Conservation (phyloP, 2,113 vertebrate genomes). For the Paramisgurnus dabryanus region DNA sequence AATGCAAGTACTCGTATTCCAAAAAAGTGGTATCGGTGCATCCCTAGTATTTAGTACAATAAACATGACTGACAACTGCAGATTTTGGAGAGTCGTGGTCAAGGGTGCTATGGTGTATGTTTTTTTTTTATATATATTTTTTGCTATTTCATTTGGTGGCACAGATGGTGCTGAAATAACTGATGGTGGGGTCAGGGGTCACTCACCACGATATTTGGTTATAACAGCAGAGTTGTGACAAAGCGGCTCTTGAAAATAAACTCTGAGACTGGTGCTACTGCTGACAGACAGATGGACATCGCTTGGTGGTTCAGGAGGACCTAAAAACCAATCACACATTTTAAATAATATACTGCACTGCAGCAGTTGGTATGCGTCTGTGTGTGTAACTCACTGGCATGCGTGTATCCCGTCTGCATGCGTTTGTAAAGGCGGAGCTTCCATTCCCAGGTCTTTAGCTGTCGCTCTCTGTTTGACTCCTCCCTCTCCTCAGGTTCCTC, state of each 20-base stretch:
- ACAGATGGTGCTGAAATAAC: too few species aligned
- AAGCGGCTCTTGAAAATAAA: slow-evolving; percentile 85
- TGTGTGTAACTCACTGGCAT: slow-evolving; percentile 79
- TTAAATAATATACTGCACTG: slow-evolving; percentile 13
- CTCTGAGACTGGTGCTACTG: slow-evolving; percentile 81
- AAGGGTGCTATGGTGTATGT: too few species aligned
- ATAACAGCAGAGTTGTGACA: slow-evolving; percentile 84
- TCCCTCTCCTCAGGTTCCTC: slow-evolving; percentile 73
- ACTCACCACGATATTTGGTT: slow-evolving; percentile 88
- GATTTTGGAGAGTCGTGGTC: too few species aligned
- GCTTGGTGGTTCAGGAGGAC: slow-evolving; percentile 80
- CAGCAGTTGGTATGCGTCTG: slow-evolving; percentile 26
- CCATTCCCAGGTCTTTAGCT: slow-evolving; percentile 91
- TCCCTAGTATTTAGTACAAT: too few species aligned
- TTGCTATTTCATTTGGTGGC: too few species aligned
- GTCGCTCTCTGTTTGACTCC: slow-evolving; percentile 80
- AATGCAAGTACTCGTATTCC: too few species aligned
- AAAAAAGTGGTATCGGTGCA: too few species aligned
- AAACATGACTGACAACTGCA: too few species aligned
- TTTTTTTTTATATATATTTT: too few species aligned
- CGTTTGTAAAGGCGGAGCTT: slow-evolving; percentile 86
- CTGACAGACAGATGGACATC: slow-evolving; percentile 79
- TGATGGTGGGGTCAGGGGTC: not conserved
- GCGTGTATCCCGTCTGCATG: slow-evolving; percentile 90
- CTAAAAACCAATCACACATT: slow-evolving; percentile 63